Base-by-base conservation (phyloP, 1,140 invertebrate species). In the Leptoteleia sp. region DNA sequence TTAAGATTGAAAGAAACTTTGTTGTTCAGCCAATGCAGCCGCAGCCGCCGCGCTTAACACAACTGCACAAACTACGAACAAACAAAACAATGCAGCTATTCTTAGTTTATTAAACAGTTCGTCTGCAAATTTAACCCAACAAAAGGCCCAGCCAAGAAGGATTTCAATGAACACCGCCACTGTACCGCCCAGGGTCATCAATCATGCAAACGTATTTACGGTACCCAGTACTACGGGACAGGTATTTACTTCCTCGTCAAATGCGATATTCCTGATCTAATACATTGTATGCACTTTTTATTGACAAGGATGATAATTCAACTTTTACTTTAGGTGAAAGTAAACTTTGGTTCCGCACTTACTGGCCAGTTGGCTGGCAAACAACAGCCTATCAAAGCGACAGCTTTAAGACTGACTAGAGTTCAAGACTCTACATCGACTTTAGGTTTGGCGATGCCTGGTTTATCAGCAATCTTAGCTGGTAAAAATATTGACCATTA, bases 71-170 rank as follows among this genome's bases (percentile, higher is more conserved):
- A 78, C 83, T 62, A 43, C 85, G 27, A 87, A 83, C 40, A 88
- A 88, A 48, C 84, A 84, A 29, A 91, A 85, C 79, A 94, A 94
- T 82, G 91, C 93, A 7, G 93, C 93, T 7, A 94, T 94, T 80
- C 88, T 94, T 57, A 94, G 93, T 87, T 82, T 94, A 67, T 84
- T 95, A 61, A 94, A 94, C 81, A 94, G 93, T 81, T 93, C 92
- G 37, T 93, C 94, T 33, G 93, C 93, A 6, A 91, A 90, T 83
- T 80, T 89, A 52, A 68, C 82, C 33, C 89, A 86, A 50, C 87
- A 87, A 59, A 88, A 89, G 76, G 79, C 81, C 42, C 86, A 87
- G 64, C 83, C 84, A 1, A 80, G 84, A 59, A 86, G 87, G 76
- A 89, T 87, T 61, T 85, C 88, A 22, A 79, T 89, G 55, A 89